Base-by-base conservation (phyloP, 2,797 vertebrate species). In the Amniataba percoides region DNA sequence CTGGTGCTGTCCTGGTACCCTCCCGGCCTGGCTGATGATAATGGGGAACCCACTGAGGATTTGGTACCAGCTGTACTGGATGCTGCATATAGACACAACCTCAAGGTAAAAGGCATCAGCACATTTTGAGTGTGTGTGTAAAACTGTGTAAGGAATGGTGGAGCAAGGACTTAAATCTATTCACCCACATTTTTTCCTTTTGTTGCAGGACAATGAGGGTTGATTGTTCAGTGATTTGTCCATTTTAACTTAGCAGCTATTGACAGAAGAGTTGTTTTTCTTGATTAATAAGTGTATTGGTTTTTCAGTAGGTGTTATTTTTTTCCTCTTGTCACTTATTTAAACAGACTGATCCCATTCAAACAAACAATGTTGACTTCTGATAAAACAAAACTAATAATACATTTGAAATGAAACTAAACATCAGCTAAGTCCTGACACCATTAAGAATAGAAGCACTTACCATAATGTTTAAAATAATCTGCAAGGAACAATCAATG, bases 1-100 rank as follows among this genome's bases (percentile, higher is more conserved):
- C 93, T 97, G 82, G 95, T 97, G 21, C 84, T 97, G 79, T 96
- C 96, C 69, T 97, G 96, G 97, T 97, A 96, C 85, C 97, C 97
- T 16, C 96, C 96, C 0, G 96, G 96, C 40, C 85, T 96, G 71
- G 96, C 96, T 62, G 97, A 97, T 40, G 96, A 97, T 79, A 96
- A 96, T 0, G 95, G 96, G 52, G 96, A 97, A 71, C 95, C 96
- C 16, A 91, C 95, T 7, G 96, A 98, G 83, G 97, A 97, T 89
- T 90, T 98, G 81, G 96, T 97, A 65, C 95, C 96, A 5, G 89
- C 94, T 78, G 93, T 98, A 62, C 87, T 98, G 88, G 96, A 97
- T 52, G 94, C 96, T 23, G 97, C 97, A 36, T 96, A 97, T 75
- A 95, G 96, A 92, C 95, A 96, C 82, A 94, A 95, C 81, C 96